Conservation (phyloP, 1,140 invertebrate genomes). For the Pteromalus puparum region DNA sequence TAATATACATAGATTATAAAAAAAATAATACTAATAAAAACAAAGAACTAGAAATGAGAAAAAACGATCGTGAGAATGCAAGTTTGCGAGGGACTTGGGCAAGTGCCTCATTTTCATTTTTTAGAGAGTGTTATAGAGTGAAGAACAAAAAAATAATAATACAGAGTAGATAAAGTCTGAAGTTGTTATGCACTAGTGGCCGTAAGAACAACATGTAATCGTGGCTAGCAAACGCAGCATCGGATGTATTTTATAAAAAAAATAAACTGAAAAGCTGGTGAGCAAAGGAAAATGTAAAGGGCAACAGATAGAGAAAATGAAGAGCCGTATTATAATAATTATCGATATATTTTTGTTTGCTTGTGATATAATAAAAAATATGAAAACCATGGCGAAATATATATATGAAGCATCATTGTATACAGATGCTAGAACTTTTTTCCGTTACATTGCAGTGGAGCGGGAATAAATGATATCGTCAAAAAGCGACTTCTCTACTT, state of each 20-base stretch:
- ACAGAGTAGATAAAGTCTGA: conserved; percentile 57
- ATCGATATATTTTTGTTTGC: conserved; percentile 53
- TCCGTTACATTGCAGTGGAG: not conserved
- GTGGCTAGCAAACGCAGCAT: conserved; percentile 44
- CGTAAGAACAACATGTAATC: conserved; percentile 49
- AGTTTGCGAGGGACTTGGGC: conserved; percentile 62
- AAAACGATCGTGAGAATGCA: conserved; percentile 49
- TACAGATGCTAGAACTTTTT: conserved; percentile 36
- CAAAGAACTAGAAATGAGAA: conserved; percentile 43
- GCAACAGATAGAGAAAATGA: conserved; percentile 50
- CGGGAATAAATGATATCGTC: conserved; percentile 32
- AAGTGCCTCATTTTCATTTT: conserved; percentile 66
- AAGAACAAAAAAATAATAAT: conserved; percentile 55
- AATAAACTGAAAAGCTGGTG: conserved; percentile 47
- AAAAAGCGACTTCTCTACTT: conserved; percentile 44
- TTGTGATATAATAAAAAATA: conserved; percentile 49
- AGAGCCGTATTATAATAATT: conserved; percentile 50
- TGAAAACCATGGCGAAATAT: conserved; percentile 41
- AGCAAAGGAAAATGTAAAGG: conserved; percentile 13
- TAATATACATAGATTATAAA: conserved; percentile 58
- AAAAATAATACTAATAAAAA: conserved; percentile 46
- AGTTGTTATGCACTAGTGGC: conserved; percentile 53
- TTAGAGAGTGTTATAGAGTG: conserved; percentile 54
- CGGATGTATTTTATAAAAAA: conserved; percentile 54
- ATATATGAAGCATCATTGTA: conserved; percentile 39